A percentile compares a stretch with the other conserved stretches of the same genome.
Conservation (phyloP, 2,797 vertebrate species). For the Aulostomus chinensis region DNA sequence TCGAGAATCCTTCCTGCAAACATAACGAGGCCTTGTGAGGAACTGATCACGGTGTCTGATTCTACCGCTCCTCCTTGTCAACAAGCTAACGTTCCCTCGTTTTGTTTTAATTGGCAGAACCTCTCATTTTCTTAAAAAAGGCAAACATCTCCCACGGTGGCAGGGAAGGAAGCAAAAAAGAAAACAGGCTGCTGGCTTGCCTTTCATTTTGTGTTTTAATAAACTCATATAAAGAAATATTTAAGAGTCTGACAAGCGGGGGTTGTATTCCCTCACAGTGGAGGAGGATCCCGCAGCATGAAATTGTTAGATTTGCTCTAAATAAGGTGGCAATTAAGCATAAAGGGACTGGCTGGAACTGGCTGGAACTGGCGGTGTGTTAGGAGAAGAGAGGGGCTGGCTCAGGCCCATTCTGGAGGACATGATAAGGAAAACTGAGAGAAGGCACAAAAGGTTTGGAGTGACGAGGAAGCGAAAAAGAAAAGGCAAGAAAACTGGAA, state of each 20-base stretch:
- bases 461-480: neutral
- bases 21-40: constrained; percentile 12
- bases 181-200: constrained; percentile 4
- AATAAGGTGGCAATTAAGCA: constrained; percentile 35
- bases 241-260: constrained; percentile 20
- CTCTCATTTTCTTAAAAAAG: constrained; percentile 2
- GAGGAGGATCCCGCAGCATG: constrained; percentile 17
- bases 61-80: constrained; percentile 16
- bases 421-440: constrained; percentile 9
- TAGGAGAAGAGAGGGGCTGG: too few relatives aligned
- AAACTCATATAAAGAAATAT: constrained; percentile 33
- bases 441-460: constrained; percentile 11
- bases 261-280: constrained; percentile 14
- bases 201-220: constrained; percentile 35
- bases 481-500: neutral
- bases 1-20: neutral
- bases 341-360: constrained; percentile 38
- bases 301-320: constrained; percentile 42
- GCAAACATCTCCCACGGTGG: constrained; percentile 17
- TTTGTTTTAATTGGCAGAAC: constrained; percentile 41
- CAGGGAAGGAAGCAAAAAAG: constrained; percentile 12
- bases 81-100: constrained; percentile 8
- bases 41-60: constrained; percentile 11
- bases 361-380: too few relatives aligned
- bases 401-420: too few relatives aligned